A percentile compares a stretch with the other conserved stretches of the same genome.
Evolutionary conservation across 2,888 invertebrate genomes (phyloP).

Genomic region (Teleogryllus oceanicus): DNA sequence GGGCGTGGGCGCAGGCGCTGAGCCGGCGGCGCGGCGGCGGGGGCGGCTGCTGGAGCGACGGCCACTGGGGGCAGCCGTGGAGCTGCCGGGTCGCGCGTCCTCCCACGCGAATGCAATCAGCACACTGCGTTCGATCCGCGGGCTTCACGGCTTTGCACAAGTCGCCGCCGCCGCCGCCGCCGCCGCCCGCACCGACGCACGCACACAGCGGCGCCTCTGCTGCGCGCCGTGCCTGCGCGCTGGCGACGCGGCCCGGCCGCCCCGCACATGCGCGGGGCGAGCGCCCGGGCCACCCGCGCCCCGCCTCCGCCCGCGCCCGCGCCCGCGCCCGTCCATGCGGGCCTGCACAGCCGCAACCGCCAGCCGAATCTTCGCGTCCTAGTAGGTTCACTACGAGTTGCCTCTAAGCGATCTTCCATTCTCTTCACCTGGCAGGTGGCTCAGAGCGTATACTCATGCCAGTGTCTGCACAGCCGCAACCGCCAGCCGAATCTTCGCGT

Average conservation of each 20-base stretch:
- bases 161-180: neutral
- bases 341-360: too few relatives aligned
- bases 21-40: too few relatives aligned
- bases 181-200: neutral
- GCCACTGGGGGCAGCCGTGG: too few relatives aligned
- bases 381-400: too few relatives aligned
- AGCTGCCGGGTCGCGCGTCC: neutral
- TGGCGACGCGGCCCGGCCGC: neutral
- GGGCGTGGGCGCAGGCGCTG: too few relatives aligned
- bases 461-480: too few relatives aligned
- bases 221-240: neutral
- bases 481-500: too few relatives aligned
- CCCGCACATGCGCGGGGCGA: neutral
- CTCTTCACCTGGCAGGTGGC: too few relatives aligned
- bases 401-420: too few relatives aligned
- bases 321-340: neutral
- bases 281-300: neutral
- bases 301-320: neutral
- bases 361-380: too few relatives aligned
- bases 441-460: too few relatives aligned
- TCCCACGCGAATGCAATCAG: neutral
- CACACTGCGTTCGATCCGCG: slow-evolving; percentile 18
- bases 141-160: slow-evolving; percentile 18
- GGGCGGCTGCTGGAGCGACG: too few relatives aligned
- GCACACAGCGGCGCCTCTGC: neutral